Base-by-base conservation (phyloP, 2,888 invertebrate genomes). In the Erpobdella octoculata region DNA sequence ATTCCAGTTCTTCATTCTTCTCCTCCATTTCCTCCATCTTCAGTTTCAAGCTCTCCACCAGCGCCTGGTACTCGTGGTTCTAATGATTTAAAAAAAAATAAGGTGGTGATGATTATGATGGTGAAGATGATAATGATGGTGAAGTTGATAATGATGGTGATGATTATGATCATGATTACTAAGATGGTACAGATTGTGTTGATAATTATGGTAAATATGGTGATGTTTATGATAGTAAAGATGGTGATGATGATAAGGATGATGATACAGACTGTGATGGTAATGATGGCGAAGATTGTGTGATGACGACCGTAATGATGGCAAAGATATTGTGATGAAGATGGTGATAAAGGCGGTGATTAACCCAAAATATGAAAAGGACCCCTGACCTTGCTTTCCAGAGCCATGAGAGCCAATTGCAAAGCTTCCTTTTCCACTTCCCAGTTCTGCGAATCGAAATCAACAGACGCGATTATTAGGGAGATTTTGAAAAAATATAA, bases 1-100 rank as follows among this genome's bases (percentile, higher is more conserved):
- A 69, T 28, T 69, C 69, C 28, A 69, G 58, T 36, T 69, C 69
- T 31, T 69, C 69, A 21, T 69, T 69, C 28, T 69, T 69, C 46
- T 58, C 58, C 36, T 69, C 36, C 46, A 69, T 9, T 21, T 69
- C 69, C 15, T 69, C 69, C 35, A 69, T 21, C 37, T 69, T 33
- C 2, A 35, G n/a, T 35, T 21, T 53, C 69, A 58, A 35, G n/a
- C 46, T 28, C 31, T 69, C 48, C 37, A 69, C 8, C n/a, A 8
- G 18, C 21, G 15, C 9, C 58, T 69, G 46, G 33, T 69, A 58
- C 31, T 69, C 69, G 0, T 48, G 58, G 18, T 58, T 69, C 69
- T 69, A 31, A 46, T 1, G 15, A 28, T 6, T 12, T 6, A 15
- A 28, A 53, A 53, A 6, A 8, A 12, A 5, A 53, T 25, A 53